Base-by-base conservation (phyloP, 2,888 invertebrate genomes). In the Oscheius sp. region DNA sequence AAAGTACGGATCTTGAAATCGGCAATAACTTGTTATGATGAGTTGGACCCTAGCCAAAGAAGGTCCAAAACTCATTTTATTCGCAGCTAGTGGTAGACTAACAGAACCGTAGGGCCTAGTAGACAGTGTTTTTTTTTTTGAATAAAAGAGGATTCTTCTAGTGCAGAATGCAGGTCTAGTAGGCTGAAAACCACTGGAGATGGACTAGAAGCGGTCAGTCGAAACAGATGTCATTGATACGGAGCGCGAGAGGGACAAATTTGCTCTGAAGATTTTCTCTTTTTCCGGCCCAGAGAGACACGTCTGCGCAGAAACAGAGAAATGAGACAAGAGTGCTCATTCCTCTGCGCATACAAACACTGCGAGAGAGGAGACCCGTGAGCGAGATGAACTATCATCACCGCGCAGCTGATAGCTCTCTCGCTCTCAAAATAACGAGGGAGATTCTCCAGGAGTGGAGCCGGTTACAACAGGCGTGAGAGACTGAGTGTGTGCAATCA, bases 401-500 rank as follows among this genome's bases (percentile, higher is more conserved):
- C 50, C 68, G 21, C 33, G 35, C 35, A 35, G 55, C 33, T 53
- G 55, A 68, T 68, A 55, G 29, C 55, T 53, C 55, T 21, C 21
- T 21, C 21, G 21, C 42, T 42, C 42, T 42, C 42, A 42, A 35
- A 62, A 47, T 62, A 70, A 58, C n/a, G 35, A 58, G 58, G 59
- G 42, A 58, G 32, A 11, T 29, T 21, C 21, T 21, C 21, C 3
- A 53, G 42, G 32, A 37, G 42, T 13, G n/a, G 37, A 57, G 70
- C 53, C 53, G 53, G 35, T 37, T 55, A 57, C 68, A 57, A 70
- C 70, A 58, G 58, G 58, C 13, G 53, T 53, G 66, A 53, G 66
- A 65, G 42, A 21, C 21, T 42, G 33, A 29, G 35, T 57, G 70
- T 58, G 70, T 70, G 70, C 70, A 33, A 70, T 59, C 70, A 70